Base-by-base conservation (phyloP, 2,113 vertebrate genomes). In the Deroptyus accipitrinus region DNA sequence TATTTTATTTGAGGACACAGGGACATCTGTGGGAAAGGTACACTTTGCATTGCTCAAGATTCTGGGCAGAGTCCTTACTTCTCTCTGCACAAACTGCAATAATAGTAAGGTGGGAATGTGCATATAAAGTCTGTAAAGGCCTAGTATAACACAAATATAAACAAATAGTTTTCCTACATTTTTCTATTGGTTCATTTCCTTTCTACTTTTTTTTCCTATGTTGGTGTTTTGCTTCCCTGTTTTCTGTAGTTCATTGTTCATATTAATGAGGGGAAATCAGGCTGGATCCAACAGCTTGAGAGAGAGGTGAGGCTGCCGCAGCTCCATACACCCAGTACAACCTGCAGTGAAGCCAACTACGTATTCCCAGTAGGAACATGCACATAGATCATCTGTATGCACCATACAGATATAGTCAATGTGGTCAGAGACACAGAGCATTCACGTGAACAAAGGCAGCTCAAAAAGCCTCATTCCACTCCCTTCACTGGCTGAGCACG, bases 281-380 rank as follows among this genome's bases (percentile, higher is more conserved):
- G 18, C 15, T 64, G 37, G 10, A 30, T 39, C 5, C 3, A 1
- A 35, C 24, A 59, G 42, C 23, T 30, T 1, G 1, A 49, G 42
- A n/a, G 57, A n/a, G 51, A 35, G 23, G 35, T 0, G 6, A 57
- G 16, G 13, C 41, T 76, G 37, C 20, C 1, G 0, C 42, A 69
- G 28, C 42, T 51, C 75, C 42, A 59, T 4, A 30, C 4, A 2
- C 37, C 39, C 19, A 4, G 31, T 24, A 22, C 55, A 81, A 39
- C 7, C 8, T 9, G 3, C 3, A 69, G 41, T 1, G 3, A 49
- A 33, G 48, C n/a, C 11, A 9, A 37, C 51, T 6, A 4, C 2
- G 0, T 18, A 54, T 37, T 62, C n/a, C 46, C 35, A 17, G 35
- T 18, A 37, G 35, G 35, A 20, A 42, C 9, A 6, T 6, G 27